Evolutionary conservation across 2,797 vertebrate genomes (phyloP), one percentile per base, ranked within the genome.

Genomic region (Aythya fuligula): DNA sequence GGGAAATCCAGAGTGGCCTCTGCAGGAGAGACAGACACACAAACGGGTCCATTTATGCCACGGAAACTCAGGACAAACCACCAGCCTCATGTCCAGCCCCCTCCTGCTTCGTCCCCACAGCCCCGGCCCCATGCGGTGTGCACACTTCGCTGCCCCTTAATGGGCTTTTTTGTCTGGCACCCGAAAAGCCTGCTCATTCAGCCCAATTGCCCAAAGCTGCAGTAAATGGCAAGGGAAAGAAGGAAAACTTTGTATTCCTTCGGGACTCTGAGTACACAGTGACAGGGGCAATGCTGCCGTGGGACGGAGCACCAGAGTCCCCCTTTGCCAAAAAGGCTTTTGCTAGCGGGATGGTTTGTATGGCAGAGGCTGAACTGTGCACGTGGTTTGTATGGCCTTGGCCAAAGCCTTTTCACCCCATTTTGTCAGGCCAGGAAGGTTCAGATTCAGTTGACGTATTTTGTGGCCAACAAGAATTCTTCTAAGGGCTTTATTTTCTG

Each of bases 191-290:
- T 6, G 60, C 10, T 77, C 84, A 83, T 90, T 89, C 94, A 72
- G 94, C 89, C 62, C 87, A 6, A 28, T 77, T 12, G 87, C 85
- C 60, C 13, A 87, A 41, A 1, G 1, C 71, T 41, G 65, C 69
- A 13, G 51, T 24, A 43, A 90, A 74, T 21, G 8, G 70, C 89
- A 66, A 72, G 45, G 83, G 34, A 32, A 76, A 90, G 65, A 89
- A 82, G 77, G 77, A 56, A 94, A 96, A 90, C 72, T 88, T 76
- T 67, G 72, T 90, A n/a, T 70, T 85, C 66, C 54, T 95, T 64
- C 43, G 4, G 0, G 28, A 76, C 43, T 73, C 91, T 82, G 84
- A 94, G 88, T 92, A 78, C 71, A 84, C 88, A 95, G 58, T n/a
- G 32, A 30, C 53, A 61, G 51, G 6, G 0, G 79, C 89, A 47